These are phyloP conservation scores for Martes martes DNA, from an alignment of 2,113 vertebrate genomes.

Conservation along the genomic window DNA sequence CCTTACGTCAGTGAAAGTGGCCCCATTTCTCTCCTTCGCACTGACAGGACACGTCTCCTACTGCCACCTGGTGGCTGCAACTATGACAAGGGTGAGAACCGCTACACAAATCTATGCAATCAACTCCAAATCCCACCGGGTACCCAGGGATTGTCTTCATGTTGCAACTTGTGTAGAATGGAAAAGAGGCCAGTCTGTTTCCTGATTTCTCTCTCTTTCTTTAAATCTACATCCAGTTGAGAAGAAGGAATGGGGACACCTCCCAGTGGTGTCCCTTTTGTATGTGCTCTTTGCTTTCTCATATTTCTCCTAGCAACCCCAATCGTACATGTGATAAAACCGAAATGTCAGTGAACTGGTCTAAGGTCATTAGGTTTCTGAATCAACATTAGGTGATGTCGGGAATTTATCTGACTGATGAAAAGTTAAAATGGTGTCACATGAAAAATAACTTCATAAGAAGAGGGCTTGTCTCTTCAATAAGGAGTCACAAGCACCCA, in stretches of 20 bases:
- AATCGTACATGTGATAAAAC: neutral
- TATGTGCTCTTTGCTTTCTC: neutral
- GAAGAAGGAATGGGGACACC: neutral
- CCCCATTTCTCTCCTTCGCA: neutral
- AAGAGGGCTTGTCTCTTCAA: neutral
- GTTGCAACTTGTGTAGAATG: no score
- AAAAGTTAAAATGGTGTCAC: neutral
- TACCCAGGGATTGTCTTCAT: no score
- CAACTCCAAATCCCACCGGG: neutral
- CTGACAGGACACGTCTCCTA: neutral
- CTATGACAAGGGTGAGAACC: neutral
- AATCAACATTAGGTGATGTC: neutral
- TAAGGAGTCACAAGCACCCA: neutral
- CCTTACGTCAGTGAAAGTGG: neutral
- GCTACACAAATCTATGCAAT: neutral
- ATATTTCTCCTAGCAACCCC: neutral
- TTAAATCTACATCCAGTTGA: no score
- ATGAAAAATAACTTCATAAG: neutral
- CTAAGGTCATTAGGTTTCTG: neutral
- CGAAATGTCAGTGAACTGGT: neutral
- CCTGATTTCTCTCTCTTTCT: no score
- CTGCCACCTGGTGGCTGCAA: neutral
- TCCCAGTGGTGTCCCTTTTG: neutral
- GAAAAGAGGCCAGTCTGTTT: no score
- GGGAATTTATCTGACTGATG: neutral